phyloP scores from a whole-genome alignment of 2,888 invertebrate species.

The Sphaerophoria rueppellii region DNA sequence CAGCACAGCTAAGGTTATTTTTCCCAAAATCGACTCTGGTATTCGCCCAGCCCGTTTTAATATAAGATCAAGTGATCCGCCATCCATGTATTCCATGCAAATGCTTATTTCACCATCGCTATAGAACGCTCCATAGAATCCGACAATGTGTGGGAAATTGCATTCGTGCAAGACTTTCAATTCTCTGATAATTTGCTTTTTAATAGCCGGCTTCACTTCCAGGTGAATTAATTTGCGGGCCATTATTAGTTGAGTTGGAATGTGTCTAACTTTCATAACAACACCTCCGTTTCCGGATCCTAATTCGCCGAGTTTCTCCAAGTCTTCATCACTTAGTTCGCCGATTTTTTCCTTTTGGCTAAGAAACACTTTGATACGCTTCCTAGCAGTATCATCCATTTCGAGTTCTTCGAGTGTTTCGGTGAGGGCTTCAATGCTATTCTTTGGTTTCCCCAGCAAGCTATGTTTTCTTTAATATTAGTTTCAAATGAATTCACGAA shows the following conservation, averaged over 20 bases:
- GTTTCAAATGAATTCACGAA: slow-evolving; percentile 79
- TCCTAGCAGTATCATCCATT: slow-evolving; percentile 96
- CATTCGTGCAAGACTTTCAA: slow-evolving; percentile 99
- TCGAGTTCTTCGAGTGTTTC: slow-evolving; percentile 95
- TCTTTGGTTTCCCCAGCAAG: slow-evolving; percentile 87
- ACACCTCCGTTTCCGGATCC: slow-evolving; percentile 99
- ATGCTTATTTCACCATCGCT: slow-evolving; percentile 99
- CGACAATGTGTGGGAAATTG: slow-evolving; percentile 99
- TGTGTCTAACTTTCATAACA: slow-evolving; percentile 99
- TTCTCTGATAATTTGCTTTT: slow-evolving; percentile 99
- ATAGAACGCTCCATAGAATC: slow-evolving; percentile 98
- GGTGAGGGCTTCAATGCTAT: slow-evolving; percentile 93
- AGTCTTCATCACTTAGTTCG: slow-evolving; percentile 95
- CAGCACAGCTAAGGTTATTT: slow-evolving; percentile 91
- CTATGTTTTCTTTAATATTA: slow-evolving; percentile 84
- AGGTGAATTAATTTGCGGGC: slow-evolving; percentile 99
- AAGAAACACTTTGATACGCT: slow-evolving; percentile 95
- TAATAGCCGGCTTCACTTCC: slow-evolving; percentile 99
- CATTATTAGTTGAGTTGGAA: slow-evolving; percentile 97
- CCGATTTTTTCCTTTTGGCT: slow-evolving; percentile 98
- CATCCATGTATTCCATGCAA: slow-evolving; percentile 99
- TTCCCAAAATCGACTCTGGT: slow-evolving; percentile 96
- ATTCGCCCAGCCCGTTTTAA: slow-evolving; percentile 98
- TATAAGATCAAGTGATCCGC: slow-evolving; percentile 98
- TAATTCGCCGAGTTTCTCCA: slow-evolving; percentile 97